Evolutionary conservation across 2,113 vertebrate genomes (phyloP).

Genomic region (Lepidothrix coronata): DNA sequence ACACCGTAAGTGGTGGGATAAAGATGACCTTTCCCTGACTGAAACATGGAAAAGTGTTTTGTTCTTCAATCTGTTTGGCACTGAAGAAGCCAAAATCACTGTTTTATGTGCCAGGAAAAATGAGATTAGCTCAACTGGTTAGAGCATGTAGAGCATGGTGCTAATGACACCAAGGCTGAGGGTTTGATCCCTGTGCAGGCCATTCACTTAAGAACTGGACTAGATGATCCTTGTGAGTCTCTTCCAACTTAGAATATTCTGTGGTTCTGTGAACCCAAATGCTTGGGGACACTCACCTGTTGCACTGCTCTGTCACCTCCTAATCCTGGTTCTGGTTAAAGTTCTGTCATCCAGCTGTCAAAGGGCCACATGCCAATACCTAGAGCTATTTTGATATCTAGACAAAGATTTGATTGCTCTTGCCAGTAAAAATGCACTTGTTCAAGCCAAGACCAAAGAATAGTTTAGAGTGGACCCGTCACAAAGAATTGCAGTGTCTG

Average conservation of each 20-base stretch:
- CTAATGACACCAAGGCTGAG: not conserved
- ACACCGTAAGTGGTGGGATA: not conserved
- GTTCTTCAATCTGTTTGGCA: not conserved
- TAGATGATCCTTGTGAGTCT: not conserved
- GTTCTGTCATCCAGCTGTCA: not conserved
- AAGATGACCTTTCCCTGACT: not conserved
- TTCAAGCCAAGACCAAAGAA: not conserved
- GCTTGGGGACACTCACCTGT: rapidly evolving
- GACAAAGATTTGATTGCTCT: not conserved
- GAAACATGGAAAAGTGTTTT: not conserved
- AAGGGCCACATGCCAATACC: not conserved
- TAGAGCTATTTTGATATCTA: not conserved
- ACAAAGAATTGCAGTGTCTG: not conserved
- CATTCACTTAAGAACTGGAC: not conserved
- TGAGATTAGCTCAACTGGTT: not conserved
- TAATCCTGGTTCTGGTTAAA: not conserved
- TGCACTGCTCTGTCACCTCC: not conserved
- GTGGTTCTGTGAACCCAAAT: not conserved
- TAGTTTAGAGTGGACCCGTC: not conserved
- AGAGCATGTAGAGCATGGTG: not conserved
- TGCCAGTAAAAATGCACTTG: not conserved
- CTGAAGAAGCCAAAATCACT: not conserved
- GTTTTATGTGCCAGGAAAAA: not conserved
- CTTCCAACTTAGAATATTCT: not conserved
- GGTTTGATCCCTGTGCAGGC: not conserved